Percentiles rank a stretch among this genome's conserved stretches.
phyloP scores from a whole-genome alignment of 2,888 invertebrate species.

The Cylloceria caligata region DNA sequence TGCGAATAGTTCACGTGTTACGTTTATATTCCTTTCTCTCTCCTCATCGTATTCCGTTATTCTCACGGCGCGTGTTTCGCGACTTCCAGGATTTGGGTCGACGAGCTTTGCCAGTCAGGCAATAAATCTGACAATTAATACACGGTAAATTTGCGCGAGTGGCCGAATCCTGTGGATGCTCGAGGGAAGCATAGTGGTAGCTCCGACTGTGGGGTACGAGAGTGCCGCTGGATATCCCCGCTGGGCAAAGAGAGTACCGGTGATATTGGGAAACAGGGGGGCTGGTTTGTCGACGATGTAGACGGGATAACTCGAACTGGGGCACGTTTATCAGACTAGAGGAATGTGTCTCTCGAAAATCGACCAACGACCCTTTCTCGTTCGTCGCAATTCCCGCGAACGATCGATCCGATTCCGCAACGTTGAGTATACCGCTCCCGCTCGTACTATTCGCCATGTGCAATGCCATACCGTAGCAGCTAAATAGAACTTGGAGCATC shows the following conservation, averaged over 20 bases:
- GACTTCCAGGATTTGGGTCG: slow-evolving; percentile 62
- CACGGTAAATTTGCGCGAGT: slow-evolving; percentile 69
- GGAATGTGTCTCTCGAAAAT: slow-evolving; percentile 62
- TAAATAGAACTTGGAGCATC: too few species aligned
- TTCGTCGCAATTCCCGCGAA: slow-evolving; percentile 22
- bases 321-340: slow-evolving; percentile 63
- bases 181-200: slow-evolving; percentile 37
- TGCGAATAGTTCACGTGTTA: slow-evolving; percentile 40
- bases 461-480: too few species aligned
- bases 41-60: slow-evolving; percentile 23
- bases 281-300: slow-evolving; percentile 40
- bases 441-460: neutral
- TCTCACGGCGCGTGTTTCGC: slow-evolving; percentile 58
- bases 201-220: slow-evolving; percentile 19
- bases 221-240: slow-evolving; percentile 35
- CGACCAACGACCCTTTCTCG: slow-evolving; percentile 49
- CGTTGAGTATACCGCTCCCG: slow-evolving; percentile 8
- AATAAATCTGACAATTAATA: slow-evolving; percentile 71
- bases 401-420: slow-evolving; percentile 50
- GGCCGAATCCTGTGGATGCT: slow-evolving; percentile 64
- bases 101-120: slow-evolving; percentile 65
- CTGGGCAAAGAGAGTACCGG: slow-evolving; percentile 32
- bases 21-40: slow-evolving; percentile 43
- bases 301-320: slow-evolving; percentile 59
- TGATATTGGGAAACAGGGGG: slow-evolving; percentile 55